Evolutionary conservation across 1,140 invertebrate species (phyloP).

Genomic region (Galleria mellonella): DNA sequence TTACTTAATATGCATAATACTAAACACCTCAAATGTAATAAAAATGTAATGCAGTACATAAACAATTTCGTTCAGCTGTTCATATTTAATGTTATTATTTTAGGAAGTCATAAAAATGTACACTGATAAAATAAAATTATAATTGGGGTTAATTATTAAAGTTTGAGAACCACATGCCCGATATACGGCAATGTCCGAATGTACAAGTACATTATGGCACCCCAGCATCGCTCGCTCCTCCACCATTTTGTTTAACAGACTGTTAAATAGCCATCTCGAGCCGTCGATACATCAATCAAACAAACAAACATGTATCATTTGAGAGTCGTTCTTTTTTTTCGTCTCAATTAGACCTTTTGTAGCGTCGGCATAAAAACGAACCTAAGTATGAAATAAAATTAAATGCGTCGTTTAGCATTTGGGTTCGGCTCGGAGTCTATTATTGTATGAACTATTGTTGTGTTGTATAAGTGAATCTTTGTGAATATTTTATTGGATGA

Average conservation of each 20-base stretch:
- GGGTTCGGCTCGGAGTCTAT: conserved; percentile 21
- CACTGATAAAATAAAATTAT: no score
- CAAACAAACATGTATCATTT: conserved; percentile 69
- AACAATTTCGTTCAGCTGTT: no score
- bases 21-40: not conserved
- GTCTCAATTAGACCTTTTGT: conserved; percentile 71
- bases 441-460: conserved; percentile 32
- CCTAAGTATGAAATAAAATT: conserved; percentile 49
- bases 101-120: no score
- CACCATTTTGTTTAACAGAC: conserved; percentile 67
- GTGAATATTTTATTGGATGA: conserved; percentile 6
- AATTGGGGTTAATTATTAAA: not conserved
- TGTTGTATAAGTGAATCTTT: conserved; percentile 31
- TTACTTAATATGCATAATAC: not conserved
- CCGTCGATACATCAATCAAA: conserved; percentile 72
- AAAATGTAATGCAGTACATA: no score
- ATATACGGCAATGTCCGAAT: conserved; percentile 42
- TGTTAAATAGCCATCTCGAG: conserved; percentile 62
- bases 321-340: conserved; percentile 55
- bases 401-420: conserved; percentile 58
- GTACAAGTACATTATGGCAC: conserved; percentile 40
- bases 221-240: conserved; percentile 41
- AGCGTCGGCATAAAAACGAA: conserved; percentile 36
- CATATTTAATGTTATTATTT: no score
- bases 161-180: conserved; percentile 44